phyloP scores from a whole-genome alignment of 2,113 vertebrate genomes.

The Osmerus eperlanus region DNA sequence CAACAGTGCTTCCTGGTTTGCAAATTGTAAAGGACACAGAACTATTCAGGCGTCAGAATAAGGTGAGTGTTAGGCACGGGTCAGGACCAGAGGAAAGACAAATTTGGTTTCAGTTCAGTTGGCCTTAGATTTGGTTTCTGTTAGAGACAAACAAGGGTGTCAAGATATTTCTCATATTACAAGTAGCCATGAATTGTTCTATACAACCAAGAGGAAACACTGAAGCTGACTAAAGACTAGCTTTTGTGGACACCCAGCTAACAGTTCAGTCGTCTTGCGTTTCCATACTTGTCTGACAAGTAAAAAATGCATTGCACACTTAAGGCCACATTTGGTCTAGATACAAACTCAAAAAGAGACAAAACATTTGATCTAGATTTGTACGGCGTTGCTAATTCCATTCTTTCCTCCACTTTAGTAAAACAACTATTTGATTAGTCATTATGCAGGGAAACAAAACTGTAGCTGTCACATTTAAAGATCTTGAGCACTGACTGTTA shows the following conservation, averaged over 20 bases:
- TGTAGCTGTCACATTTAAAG: not conserved
- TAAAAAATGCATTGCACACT: constrained; percentile 6
- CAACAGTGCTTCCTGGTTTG: not conserved
- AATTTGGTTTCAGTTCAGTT: not conserved
- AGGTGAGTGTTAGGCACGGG: no score
- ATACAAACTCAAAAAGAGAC: not conserved
- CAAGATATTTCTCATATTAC: not conserved
- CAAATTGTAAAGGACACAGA: constrained; percentile 29
- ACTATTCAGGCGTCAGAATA: not conserved
- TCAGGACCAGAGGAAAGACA: no score
- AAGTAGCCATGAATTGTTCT: not conserved
- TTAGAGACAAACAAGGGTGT: not conserved
- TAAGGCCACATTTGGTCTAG: constrained; percentile 13
- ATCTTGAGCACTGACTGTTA: not conserved
- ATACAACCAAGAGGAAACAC: not conserved
- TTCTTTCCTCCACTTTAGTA: not conserved
- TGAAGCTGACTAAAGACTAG: not conserved
- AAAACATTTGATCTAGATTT: not conserved
- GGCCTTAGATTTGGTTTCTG: not conserved
- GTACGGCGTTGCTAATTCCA: not conserved
- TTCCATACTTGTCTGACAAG: not conserved
- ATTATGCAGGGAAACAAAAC: not conserved
- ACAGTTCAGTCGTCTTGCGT: not conserved
- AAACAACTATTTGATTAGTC: constrained; percentile 2
- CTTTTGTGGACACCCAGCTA: not conserved